Evolutionary conservation across 2,888 invertebrate genomes (phyloP).

Genomic region (Mesorhabditis spiculigera): DNA sequence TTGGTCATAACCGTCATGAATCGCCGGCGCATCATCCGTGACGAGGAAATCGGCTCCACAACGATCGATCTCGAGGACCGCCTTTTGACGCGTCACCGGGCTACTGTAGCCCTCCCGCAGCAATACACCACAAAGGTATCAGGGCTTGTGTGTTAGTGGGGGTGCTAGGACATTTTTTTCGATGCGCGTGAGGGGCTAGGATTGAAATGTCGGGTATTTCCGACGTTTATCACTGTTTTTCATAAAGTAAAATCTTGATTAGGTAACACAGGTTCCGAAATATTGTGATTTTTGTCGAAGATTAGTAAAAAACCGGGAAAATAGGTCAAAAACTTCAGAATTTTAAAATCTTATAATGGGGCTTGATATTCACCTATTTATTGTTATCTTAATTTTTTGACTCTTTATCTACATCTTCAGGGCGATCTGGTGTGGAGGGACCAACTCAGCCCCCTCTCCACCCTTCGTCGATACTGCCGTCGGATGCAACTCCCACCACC

Average conservation of each 20-base stretch:
- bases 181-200: no score
- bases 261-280: background rate
- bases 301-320: no score
- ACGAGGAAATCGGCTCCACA: conserved; percentile 64
- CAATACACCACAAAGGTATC: conserved; percentile 49
- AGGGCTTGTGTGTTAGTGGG: background rate
- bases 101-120: conserved; percentile 61
- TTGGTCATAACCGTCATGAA: conserved; percentile 57
- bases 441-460: conserved; percentile 45
- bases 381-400: no score
- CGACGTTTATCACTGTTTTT: no score
- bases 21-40: conserved; percentile 34
- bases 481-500: conserved; percentile 45
- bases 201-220: no score
- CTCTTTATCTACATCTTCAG: conserved; percentile 11
- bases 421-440: conserved; percentile 53
- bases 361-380: no score
- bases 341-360: no score
- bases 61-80: conserved; percentile 64
- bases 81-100: conserved; percentile 61
- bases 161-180: background rate
- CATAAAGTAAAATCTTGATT: no score
- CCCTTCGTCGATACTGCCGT: conserved; percentile 36
- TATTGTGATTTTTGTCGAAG: no score
- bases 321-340: no score